These are phyloP conservation scores for Ecliptopera silaceata DNA, from an alignment of 2,888 invertebrate species.

Conservation along the genomic window DNA sequence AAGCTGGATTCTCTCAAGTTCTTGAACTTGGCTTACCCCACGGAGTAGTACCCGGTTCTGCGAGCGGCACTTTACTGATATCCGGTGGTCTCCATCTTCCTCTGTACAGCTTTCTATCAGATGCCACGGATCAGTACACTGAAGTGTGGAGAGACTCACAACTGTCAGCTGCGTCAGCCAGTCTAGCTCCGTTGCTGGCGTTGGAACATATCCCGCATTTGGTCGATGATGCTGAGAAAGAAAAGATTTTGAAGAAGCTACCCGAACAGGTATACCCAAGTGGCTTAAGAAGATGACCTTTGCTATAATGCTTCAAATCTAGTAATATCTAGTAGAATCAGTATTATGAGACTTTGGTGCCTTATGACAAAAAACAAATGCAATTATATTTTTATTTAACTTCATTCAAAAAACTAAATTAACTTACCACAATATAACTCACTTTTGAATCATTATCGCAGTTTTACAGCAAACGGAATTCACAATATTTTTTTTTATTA, in stretches of 20 bases:
- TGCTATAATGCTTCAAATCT: background rate
- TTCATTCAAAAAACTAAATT: no score
- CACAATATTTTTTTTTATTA: background rate
- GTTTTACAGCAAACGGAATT: no score
- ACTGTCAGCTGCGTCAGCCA: constrained; percentile 81
- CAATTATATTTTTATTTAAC: no score
- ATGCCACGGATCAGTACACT: constrained; percentile 67
- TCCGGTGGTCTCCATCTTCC: constrained; percentile 85
- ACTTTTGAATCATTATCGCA: no score
- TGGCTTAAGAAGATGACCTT: background rate
- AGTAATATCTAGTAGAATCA: no score
- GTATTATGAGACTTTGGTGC: no score
- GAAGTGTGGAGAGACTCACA: constrained; percentile 77
- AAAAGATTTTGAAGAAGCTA: constrained; percentile 75
- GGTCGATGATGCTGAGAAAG: constrained; percentile 77
- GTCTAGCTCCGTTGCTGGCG: constrained; percentile 82
- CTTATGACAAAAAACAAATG: no score
- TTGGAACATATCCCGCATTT: constrained; percentile 80
- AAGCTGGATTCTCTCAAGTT: constrained; percentile 87
- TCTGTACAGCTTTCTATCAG: constrained; percentile 64
- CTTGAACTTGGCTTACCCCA: constrained; percentile 85
- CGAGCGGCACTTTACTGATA: constrained; percentile 83
- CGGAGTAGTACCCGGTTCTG: constrained; percentile 86
- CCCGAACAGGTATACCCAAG: constrained; percentile 76
- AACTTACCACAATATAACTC: no score